Conservation (phyloP, 1,140 invertebrate genomes). For the Triops cancriformis region DNA sequence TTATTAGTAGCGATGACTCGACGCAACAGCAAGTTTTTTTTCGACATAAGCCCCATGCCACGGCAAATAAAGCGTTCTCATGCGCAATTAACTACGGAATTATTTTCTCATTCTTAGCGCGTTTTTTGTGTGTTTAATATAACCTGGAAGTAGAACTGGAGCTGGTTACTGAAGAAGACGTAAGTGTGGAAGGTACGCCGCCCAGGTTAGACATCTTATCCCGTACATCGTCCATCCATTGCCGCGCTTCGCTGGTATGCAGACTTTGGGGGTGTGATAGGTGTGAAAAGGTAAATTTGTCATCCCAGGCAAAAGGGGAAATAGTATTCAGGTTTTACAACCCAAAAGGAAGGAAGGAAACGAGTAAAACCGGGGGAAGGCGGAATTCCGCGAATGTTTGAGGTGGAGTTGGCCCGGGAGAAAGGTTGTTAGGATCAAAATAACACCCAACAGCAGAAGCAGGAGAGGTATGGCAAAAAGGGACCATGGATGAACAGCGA, state of each 20-base stretch:
- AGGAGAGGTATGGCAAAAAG: too few species aligned
- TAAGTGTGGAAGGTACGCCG: neutral
- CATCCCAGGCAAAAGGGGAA: too few species aligned
- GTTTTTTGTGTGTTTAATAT: neutral
- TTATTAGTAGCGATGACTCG: too few species aligned
- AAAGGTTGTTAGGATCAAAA: neutral
- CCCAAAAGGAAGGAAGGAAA: neutral
- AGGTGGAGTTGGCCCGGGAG: neutral
- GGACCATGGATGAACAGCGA: neutral
- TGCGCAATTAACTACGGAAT: too few species aligned
- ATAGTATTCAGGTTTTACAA: neutral
- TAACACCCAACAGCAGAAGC: neutral
- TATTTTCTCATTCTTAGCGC: too few species aligned
- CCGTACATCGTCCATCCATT: constrained; percentile 7
- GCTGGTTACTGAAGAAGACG: constrained; percentile 10
- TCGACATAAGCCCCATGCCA: too few species aligned
- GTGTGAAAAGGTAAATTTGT: too few species aligned
- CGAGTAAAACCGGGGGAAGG: neutral
- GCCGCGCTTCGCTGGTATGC: neutral
- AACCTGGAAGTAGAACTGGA: constrained; percentile 3
- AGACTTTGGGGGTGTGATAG: neutral
- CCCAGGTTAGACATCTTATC: constrained; percentile 10
- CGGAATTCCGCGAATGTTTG: neutral
- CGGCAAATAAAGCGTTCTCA: too few species aligned
- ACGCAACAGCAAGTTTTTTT: too few species aligned